Evolutionary conservation across 53 echinoderm and acorn worm species (phyloP).

Genomic region (Arbacia lixula): DNA sequence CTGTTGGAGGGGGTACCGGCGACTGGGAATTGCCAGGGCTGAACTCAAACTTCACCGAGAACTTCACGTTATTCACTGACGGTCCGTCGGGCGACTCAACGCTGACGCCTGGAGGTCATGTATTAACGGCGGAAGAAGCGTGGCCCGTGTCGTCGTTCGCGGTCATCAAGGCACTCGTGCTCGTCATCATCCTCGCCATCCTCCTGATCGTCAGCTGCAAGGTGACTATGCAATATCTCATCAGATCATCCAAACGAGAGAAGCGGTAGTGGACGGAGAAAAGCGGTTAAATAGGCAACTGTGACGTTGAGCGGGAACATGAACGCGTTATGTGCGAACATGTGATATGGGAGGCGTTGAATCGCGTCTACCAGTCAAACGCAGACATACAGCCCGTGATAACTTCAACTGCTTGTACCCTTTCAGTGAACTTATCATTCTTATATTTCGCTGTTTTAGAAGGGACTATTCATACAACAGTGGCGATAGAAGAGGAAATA

Average conservation of each 20-base stretch:
- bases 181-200: conserved; percentile 75
- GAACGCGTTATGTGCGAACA: no score
- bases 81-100: conserved; percentile 52
- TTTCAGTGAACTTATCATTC: no score
- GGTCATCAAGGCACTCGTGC: conserved; percentile 77
- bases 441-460: no score
- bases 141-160: conserved; percentile 72
- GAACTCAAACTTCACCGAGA: conserved; percentile 61
- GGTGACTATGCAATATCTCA: conserved; percentile 64
- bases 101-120: conserved; percentile 47
- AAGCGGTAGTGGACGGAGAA: conserved; percentile 33
- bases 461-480: no score
- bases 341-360: no score
- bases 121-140: conserved; percentile 9
- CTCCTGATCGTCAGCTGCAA: conserved; percentile 71
- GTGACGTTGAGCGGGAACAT: no score
- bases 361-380: no score
- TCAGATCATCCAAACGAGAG: conserved; percentile 42
- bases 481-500: no score
- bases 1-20: background rate
- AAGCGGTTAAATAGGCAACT: no score
- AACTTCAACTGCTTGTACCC: no score
- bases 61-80: conserved; percentile 65
- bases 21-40: conserved; percentile 20
- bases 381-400: no score